Percentiles rank a stretch among this genome's conserved stretches.
Evolutionary conservation across 2,113 vertebrate species (phyloP).

Genomic region (Anser cygnoides): DNA sequence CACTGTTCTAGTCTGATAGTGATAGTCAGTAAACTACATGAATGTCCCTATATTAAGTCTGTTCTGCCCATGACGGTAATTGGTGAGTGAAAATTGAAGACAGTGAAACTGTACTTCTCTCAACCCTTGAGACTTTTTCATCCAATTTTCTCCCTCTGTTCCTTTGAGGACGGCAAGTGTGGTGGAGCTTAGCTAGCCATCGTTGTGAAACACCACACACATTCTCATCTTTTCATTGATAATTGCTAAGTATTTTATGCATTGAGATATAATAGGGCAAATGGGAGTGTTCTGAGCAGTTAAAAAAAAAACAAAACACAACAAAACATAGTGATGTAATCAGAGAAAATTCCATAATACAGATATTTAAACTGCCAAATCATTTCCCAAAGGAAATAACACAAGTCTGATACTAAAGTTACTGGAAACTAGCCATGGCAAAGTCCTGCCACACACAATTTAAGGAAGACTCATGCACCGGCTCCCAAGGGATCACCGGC

Average conservation of each 20-base stretch:
- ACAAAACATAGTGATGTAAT: background rate
- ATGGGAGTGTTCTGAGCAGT: background rate
- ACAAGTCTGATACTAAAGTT: background rate
- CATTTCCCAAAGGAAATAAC: background rate
- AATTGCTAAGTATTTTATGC: background rate
- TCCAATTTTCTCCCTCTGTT: no score
- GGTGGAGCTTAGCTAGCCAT: no score
- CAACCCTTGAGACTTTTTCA: no score
- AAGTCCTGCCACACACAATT: background rate
- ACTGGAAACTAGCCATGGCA: background rate
- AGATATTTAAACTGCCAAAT: background rate
- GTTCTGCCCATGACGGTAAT: no score
- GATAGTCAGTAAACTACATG: no score
- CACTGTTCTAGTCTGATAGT: no score
- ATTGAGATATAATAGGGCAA: background rate
- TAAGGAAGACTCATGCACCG: background rate
- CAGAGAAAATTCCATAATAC: background rate
- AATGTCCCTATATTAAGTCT: no score
- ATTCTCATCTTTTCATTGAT: background rate
- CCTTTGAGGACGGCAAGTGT: no score
- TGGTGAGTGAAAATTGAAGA: no score
- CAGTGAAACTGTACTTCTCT: no score
- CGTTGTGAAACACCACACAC: no score
- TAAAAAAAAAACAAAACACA: background rate
- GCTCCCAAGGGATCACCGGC: background rate